These are phyloP conservation scores for Cladopsammia gracilis DNA, from an alignment of 64 coral and sea anemone species.

Conservation along the genomic window DNA sequence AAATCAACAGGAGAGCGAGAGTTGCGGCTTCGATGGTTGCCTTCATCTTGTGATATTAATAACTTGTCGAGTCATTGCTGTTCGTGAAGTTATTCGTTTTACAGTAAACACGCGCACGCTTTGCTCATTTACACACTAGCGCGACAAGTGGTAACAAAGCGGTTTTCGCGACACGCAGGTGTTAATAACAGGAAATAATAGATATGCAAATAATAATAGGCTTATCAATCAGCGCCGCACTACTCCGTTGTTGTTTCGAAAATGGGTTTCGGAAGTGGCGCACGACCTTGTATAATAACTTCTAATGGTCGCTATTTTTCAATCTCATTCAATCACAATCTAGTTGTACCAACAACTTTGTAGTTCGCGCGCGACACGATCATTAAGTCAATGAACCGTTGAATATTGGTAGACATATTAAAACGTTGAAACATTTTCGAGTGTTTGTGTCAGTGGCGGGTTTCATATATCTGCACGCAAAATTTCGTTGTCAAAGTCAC, in stretches of 20 bases:
- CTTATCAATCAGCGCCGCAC: slow-evolving; percentile 44
- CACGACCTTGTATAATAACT: not conserved
- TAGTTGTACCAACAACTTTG: not conserved
- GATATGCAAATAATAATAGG: slow-evolving; percentile 50
- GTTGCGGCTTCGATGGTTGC: not conserved
- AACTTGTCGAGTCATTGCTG: not conserved
- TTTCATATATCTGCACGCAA: no score
- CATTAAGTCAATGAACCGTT: no score
- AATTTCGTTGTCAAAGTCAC: no score
- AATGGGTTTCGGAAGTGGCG: slow-evolving; percentile 37
- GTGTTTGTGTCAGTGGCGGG: no score
- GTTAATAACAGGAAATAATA: slow-evolving; percentile 61
- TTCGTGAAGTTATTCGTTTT: slow-evolving; percentile 19
- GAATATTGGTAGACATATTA: no score
- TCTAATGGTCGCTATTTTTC: not conserved
- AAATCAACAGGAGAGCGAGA: not conserved
- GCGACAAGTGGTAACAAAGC: slow-evolving; percentile 50
- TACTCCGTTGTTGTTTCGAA: slow-evolving; percentile 24
- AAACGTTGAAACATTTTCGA: no score
- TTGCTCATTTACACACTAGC: slow-evolving; percentile 57
- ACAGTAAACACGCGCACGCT: slow-evolving; percentile 1
- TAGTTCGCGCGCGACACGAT: not conserved
- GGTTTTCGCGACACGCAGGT: slow-evolving; percentile 22
- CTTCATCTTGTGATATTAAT: slow-evolving; percentile 10
- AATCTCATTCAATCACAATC: not conserved